Percentiles rank a stretch among this genome's conserved stretches.
These are phyloP conservation scores for Ernsta delagoae DNA, from an alignment of 2,888 invertebrate species.

Conservation along the genomic window DNA sequence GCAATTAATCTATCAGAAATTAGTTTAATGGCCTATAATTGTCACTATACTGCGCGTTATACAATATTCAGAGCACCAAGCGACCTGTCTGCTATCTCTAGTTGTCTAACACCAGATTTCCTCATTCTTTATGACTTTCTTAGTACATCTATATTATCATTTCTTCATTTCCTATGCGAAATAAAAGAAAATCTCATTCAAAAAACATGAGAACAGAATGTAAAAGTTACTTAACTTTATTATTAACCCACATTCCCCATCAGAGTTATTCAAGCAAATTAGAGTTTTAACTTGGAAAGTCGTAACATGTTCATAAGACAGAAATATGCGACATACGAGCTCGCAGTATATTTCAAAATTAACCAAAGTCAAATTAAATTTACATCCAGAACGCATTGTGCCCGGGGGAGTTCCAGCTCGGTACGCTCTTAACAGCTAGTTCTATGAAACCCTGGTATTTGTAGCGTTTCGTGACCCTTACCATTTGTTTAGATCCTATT, in stretches of 20 bases:
- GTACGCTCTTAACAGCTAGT: constrained; percentile 25
- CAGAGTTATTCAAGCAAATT: constrained; percentile 16
- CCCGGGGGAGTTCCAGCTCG: constrained; percentile 16
- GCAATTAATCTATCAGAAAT: constrained; percentile 22
- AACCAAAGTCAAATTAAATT: constrained; percentile 36
- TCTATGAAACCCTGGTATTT: constrained; percentile 3
- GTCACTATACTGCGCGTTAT: neutral
- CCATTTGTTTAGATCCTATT: neutral
- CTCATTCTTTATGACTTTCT: no score
- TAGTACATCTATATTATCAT: no score
- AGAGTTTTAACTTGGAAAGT: constrained; percentile 20
- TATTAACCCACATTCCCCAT: neutral
- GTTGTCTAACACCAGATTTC: no score
- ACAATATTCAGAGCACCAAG: neutral
- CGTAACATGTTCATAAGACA: constrained; percentile 23
- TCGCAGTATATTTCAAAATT: constrained; percentile 35
- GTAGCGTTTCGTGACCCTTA: constrained; percentile 15
- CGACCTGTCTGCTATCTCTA: no score
- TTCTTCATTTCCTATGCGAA: no score
- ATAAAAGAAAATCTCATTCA: no score
- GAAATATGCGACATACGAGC: constrained; percentile 32
- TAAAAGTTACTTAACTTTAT: neutral
- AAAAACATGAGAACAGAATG: no score
- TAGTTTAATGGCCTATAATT: neutral
- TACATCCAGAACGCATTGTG: constrained; percentile 34